Conservation (phyloP, 2,797 vertebrate species). For the Pseudochirops cupreus region DNA sequence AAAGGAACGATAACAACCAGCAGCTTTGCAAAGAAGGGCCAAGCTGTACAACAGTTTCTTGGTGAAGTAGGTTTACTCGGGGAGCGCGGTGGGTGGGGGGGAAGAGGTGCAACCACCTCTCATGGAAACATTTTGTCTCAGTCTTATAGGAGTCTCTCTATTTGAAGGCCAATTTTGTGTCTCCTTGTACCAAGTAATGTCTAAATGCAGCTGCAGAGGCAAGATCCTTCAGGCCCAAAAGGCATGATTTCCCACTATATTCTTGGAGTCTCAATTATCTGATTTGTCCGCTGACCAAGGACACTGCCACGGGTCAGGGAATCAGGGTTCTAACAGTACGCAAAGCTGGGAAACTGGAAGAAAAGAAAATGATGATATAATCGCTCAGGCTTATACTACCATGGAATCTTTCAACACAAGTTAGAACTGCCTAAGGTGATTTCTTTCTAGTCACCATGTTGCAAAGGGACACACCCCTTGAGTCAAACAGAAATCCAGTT, state of each 20-base stretch:
- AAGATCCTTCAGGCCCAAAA: neutral
- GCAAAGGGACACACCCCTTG: constrained; percentile 50
- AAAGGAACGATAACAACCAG: neutral
- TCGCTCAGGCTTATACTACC: neutral
- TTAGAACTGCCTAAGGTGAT: constrained; percentile 37
- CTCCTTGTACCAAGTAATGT: neutral
- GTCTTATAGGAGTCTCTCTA: neutral
- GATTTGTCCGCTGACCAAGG: neutral
- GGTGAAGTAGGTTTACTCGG: neutral
- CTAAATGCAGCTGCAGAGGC: neutral
- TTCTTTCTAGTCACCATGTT: neutral
- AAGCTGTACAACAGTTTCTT: neutral
- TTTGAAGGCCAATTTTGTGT: neutral
- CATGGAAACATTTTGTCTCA: neutral
- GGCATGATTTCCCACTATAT: neutral
- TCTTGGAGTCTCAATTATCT: neutral
- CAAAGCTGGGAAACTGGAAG: constrained; percentile 8
- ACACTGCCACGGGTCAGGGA: neutral
- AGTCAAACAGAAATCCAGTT: constrained; percentile 58
- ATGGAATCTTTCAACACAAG: neutral
- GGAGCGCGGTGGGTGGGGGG: accelerated
- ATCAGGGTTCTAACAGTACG: neutral
- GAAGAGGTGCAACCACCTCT: neutral
- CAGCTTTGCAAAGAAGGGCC: neutral
- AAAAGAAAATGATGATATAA: neutral